Base-by-base conservation (phyloP, 2,113 vertebrate genomes). In the Eubucco bourcierii region DNA sequence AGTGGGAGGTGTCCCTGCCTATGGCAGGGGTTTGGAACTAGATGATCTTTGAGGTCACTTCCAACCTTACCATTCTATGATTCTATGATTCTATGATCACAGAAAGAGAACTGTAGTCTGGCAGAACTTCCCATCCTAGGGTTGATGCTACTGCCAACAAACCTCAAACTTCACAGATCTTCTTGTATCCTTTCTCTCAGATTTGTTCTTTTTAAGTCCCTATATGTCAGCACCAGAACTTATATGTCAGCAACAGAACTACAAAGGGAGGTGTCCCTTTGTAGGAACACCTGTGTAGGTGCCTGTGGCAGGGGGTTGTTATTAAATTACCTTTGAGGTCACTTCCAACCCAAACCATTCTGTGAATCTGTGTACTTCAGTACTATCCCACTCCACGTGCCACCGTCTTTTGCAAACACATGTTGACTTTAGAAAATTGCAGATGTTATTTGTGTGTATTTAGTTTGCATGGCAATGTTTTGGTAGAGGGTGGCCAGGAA, bases 401-500 rank as follows among this genome's bases (percentile, higher is more conserved):
- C 7, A 13, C 23, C 21, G 7, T 20, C 11, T 70, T 71, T 73
- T 73, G 10, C 12, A 70, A 74, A 55, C 55, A 41, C 12, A 6
- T 33, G 18, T 72, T 37, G 25, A 52, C 61, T 70, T 82, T 44
- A 86, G 13, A 77, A 88, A 80, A 90, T 8, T 27, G 23, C 4
- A 59, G 10, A 1, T 25, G 15, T 12, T 50, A 31, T 29, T 65
- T 90, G 25, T 74, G 20, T 76, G 12, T 10, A 8, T 64, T 60
- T 6, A 3, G 2, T 60, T 92, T 52, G 34, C 4, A 5, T 6
- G 25, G 8, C 9, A 53, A 15, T 21, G 25, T 50, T 77, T 65
- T 24, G 14, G 7, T 46, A 67, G 50, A 4, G 13, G 13, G 1
- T 2, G 3, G 1, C 23, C 10, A n/a, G 41, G 19, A 73, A 5